Percentiles rank a stretch among this genome's conserved stretches.
phyloP scores from a whole-genome alignment of 2,113 vertebrate species.

The Halcyon senegalensis region DNA sequence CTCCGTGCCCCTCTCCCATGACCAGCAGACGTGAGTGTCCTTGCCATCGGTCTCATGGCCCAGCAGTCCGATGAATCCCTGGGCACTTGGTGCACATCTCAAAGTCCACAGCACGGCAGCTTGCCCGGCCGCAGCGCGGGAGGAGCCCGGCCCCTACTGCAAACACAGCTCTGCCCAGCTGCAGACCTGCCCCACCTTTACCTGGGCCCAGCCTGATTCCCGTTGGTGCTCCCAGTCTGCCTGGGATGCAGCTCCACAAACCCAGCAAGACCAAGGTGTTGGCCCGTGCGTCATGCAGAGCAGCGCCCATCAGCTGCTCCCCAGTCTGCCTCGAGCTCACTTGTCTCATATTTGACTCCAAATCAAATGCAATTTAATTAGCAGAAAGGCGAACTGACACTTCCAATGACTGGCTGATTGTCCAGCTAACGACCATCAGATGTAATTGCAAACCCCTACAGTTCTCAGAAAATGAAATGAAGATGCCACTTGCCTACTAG shows the following conservation, averaged over 20 bases:
- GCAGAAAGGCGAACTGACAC: background rate
- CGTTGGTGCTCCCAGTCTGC: fast-evolving
- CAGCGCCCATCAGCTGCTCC: background rate
- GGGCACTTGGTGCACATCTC: fast-evolving
- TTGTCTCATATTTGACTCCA: background rate
- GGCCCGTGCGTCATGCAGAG: background rate
- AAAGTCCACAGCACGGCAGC: background rate
- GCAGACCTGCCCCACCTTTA: fast-evolving
- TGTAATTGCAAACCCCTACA: background rate
- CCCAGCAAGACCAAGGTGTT: background rate
- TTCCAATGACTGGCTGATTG: background rate
- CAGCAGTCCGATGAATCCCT: background rate
- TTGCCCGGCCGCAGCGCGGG: fast-evolving
- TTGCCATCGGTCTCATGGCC: background rate
- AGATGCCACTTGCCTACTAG: background rate
- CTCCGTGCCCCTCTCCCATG: background rate
- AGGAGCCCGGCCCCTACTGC: background rate
- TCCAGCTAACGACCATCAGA: background rate
- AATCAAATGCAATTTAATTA: slow-evolving; percentile 30
- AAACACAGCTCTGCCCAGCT: background rate
- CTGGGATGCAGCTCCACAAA: fast-evolving
- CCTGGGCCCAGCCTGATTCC: background rate
- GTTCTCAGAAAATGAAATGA: background rate
- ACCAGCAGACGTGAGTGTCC: too few species aligned
- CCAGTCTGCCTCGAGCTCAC: background rate